These are phyloP conservation scores for Rhyacophila evoluta DNA, from an alignment of 2,888 invertebrate genomes.

Conservation along the genomic window DNA sequence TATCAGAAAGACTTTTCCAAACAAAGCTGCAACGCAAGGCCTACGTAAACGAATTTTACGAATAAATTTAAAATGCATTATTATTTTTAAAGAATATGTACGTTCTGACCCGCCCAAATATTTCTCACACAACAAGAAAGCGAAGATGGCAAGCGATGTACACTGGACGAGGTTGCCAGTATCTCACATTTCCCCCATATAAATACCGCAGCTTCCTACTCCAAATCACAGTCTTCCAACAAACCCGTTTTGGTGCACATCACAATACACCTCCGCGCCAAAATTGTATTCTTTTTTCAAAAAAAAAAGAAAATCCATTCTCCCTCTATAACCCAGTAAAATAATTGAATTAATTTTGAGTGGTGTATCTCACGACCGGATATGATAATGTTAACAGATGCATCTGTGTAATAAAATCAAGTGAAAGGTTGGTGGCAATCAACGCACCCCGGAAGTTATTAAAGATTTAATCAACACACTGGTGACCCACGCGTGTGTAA, in stretches of 20 bases:
- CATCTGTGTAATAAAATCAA: not conserved
- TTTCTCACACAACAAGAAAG: slow-evolving; percentile 33
- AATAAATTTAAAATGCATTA: too few relatives aligned
- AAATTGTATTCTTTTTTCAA: too few relatives aligned
- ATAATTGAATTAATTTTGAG: not conserved
- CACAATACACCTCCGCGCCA: not conserved
- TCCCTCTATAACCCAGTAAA: not conserved
- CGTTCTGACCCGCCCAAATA: not conserved
- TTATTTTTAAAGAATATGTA: too few relatives aligned
- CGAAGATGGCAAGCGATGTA: slow-evolving; percentile 30
- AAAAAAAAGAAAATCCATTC: too few relatives aligned
- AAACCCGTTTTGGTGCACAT: slow-evolving; percentile 44
- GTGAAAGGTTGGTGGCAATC: slow-evolving; percentile 5
- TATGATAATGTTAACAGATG: slow-evolving; percentile 2
- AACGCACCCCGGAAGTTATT: not conserved
- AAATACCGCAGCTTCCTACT: slow-evolving; percentile 51
- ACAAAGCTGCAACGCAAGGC: too few relatives aligned
- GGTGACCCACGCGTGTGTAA: not conserved
- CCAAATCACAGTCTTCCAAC: slow-evolving; percentile 44
- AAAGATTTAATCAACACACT: not conserved
- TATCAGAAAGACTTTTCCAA: too few relatives aligned
- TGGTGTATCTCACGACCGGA: slow-evolving; percentile 1
- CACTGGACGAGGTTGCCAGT: slow-evolving; percentile 23
- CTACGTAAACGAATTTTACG: too few relatives aligned
- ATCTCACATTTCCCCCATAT: slow-evolving; percentile 46